Evolutionary conservation across 2,888 invertebrate species (phyloP), one percentile per base, ranked within the genome.

Genomic region (Schrankia costaestrigalis): DNA sequence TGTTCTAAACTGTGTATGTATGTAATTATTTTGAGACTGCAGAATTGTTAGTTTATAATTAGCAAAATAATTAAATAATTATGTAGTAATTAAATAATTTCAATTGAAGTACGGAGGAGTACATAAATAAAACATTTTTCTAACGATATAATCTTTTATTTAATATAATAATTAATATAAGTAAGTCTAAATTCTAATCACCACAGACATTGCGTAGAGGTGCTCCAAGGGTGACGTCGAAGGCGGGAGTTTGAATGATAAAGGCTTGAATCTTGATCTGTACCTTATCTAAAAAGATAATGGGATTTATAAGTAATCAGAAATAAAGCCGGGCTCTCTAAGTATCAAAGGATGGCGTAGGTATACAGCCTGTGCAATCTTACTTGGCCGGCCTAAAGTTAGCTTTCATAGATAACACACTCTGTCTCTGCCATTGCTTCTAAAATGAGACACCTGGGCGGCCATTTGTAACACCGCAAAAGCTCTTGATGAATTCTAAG

Each of bases 11-110:
- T 73, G 73, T 76, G 77, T 77, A 78, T 80, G 77, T 77, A 79
- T 80, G 78, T 80, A 82, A 82, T 81, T 78, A 72, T 78, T 79
- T 73, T 84, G 85, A 87, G 86, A 87, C 86, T 87, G 86, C 86
- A 80, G 78, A 78, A 76, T 77, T 82, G 80, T 84, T 86, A 87
- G 86, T 71, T 83, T 61, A 74, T 86, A 86, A 86, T 83, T 83
- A 84, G 79, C 73, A 69, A 64, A 71, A 61, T 76, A 71, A 63
- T 65, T 60, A 56, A 62, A 59, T 73, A 79, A 82, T 80, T 78
- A 80, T 81, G 83, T 83, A 78, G 80, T 72, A 81, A 77, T 74
- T 76, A 63, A 76, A 72, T 62, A 72, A 77, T 75, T 77, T 77
- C 68, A 70, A 75, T 69, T 68, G 78, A 76, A 77, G 81, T 76